These are phyloP conservation scores for Melanotaenia maccullochi DNA, from an alignment of 2,797 vertebrate species.

Conservation along the genomic window DNA sequence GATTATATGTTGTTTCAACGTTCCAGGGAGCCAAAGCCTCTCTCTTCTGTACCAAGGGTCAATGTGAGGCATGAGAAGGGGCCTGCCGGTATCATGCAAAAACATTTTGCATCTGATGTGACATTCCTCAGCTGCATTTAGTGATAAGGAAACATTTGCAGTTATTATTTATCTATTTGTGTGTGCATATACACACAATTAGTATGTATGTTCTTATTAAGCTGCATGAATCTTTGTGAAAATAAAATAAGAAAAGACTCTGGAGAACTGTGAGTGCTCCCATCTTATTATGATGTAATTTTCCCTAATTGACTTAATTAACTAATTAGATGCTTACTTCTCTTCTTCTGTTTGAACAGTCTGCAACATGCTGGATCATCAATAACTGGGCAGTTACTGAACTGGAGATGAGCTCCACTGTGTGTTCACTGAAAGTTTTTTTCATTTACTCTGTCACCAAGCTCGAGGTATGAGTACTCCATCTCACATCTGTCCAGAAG, in stretches of 20 bases:
- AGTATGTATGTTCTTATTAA: not conserved
- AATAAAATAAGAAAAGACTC: slow-evolving; percentile 5
- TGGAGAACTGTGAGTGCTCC: slow-evolving; percentile 39
- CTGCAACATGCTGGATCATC: slow-evolving; percentile 34
- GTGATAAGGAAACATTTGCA: slow-evolving; percentile 28
- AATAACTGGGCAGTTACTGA: slow-evolving; percentile 14
- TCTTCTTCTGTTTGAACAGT: slow-evolving; percentile 36
- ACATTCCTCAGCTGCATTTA: slow-evolving; percentile 41
- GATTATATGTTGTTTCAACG: slow-evolving; percentile 73
- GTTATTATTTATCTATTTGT: slow-evolving; percentile 14
- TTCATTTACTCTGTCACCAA: not conserved
- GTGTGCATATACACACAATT: slow-evolving; percentile 7
- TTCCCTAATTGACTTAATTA: slow-evolving; percentile 48
- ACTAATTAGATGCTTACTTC: slow-evolving; percentile 52
- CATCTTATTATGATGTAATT: slow-evolving; percentile 50
- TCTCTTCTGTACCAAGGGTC: slow-evolving; percentile 35
- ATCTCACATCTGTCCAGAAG: no score
- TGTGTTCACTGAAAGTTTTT: not conserved
- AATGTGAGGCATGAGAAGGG: slow-evolving; percentile 77
- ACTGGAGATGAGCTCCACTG: not conserved
- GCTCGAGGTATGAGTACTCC: not conserved
- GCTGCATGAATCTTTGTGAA: slow-evolving; percentile 1
- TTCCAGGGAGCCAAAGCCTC: slow-evolving; percentile 57
- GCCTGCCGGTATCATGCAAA: slow-evolving; percentile 41
- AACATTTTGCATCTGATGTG: slow-evolving; percentile 56